Evolutionary conservation across 2,113 vertebrate genomes (phyloP).

Genomic region (Actinemys pallida): DNA sequence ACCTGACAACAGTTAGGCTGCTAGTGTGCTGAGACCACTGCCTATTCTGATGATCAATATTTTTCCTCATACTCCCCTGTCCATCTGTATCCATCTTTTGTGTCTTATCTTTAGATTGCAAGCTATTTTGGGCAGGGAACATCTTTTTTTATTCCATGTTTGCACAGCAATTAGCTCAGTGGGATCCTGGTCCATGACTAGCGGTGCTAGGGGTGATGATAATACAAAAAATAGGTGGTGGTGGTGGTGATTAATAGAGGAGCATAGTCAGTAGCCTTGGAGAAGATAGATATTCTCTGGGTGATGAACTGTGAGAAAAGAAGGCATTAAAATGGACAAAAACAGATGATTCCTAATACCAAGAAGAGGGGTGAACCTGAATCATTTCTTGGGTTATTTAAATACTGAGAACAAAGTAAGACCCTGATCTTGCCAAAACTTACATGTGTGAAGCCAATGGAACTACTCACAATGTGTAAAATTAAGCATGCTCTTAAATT

Average conservation of each 20-base stretch:
- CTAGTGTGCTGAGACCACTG: not conserved
- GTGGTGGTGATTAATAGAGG: not conserved
- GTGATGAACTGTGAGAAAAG: not conserved
- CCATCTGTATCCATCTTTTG: not conserved
- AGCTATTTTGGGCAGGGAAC: not conserved
- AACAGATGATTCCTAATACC: not conserved
- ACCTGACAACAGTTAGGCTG: not conserved
- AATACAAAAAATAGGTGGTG: not conserved
- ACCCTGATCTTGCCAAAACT: not conserved
- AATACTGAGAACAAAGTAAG: not conserved
- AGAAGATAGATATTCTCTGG: not conserved
- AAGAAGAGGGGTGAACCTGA: not conserved
- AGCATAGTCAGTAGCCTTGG: not conserved
- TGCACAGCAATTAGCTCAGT: not conserved
- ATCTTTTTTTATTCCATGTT: not conserved
- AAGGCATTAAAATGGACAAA: not conserved
- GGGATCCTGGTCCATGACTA: not conserved
- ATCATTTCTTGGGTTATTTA: not conserved
- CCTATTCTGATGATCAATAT: not conserved
- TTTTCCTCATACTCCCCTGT: not conserved
- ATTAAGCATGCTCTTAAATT: constrained; percentile 8
- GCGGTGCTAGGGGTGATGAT: not conserved
- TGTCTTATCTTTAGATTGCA: not conserved
- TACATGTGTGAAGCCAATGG: not conserved
- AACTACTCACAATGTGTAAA: rapidly evolving